These are phyloP conservation scores for Zaprionus camerounensis DNA, from an alignment of 1,140 invertebrate genomes.

Conservation along the genomic window DNA sequence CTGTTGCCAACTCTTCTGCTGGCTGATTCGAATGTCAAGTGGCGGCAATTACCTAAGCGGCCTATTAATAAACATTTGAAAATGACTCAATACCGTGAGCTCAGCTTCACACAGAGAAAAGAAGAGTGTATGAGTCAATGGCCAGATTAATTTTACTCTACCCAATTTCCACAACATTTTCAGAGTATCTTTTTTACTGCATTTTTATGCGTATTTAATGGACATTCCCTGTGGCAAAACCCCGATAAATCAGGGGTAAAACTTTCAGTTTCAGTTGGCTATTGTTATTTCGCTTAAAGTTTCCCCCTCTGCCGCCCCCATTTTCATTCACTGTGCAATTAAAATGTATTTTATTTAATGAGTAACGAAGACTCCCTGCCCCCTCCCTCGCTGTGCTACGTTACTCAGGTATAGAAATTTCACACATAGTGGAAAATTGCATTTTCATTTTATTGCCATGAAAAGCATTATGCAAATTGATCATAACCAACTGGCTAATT, in stretches of 20 bases:
- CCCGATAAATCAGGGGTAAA: slow-evolving; percentile 58
- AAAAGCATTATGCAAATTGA: slow-evolving; percentile 62
- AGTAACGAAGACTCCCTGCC: not conserved
- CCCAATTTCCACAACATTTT: slow-evolving; percentile 34
- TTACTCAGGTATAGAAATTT: slow-evolving; percentile 36
- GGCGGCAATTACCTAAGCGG: slow-evolving; percentile 56
- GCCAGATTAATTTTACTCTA: slow-evolving; percentile 38
- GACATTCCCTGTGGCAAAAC: slow-evolving; percentile 21
- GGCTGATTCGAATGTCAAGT: slow-evolving; percentile 61
- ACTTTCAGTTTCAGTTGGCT: slow-evolving; percentile 54
- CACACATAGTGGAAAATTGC: slow-evolving; percentile 65
- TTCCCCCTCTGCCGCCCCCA: slow-evolving; percentile 37
- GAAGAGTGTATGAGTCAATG: slow-evolving; percentile 60
- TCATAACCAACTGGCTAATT: slow-evolving; percentile 46
- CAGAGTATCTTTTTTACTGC: slow-evolving; percentile 27
- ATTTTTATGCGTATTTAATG: slow-evolving; percentile 49
- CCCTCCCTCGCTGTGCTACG: not conserved
- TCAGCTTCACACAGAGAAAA: slow-evolving; percentile 35
- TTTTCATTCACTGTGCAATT: slow-evolving; percentile 64
- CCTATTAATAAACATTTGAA: slow-evolving; percentile 67
- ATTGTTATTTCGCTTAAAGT: not conserved
- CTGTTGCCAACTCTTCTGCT: slow-evolving; percentile 13
- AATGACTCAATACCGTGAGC: slow-evolving; percentile 61
- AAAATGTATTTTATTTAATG: slow-evolving; percentile 60
- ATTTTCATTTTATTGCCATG: slow-evolving; percentile 69